A percentile compares a stretch with the other conserved stretches of the same genome.
Evolutionary conservation across 1,140 invertebrate species (phyloP).

Genomic region (Luehdorfia chinensis): DNA sequence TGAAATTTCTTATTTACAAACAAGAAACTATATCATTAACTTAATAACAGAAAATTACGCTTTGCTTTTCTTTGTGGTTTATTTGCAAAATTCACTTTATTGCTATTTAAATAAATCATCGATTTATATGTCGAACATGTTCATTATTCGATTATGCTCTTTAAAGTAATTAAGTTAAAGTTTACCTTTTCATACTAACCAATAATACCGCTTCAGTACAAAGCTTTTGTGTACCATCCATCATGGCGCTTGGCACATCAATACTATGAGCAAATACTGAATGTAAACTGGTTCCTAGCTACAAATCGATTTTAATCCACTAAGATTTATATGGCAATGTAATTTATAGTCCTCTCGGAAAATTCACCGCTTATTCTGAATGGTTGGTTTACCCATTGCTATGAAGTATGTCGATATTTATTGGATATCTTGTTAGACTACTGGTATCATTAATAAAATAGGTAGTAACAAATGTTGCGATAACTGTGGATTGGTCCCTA

Average conservation of each 20-base stretch:
- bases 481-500: too few relatives aligned
- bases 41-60: not conserved
- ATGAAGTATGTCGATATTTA: slow-evolving; percentile 7
- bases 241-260: slow-evolving; percentile 54
- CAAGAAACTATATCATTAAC: slow-evolving; percentile 1
- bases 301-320: slow-evolving; percentile 59
- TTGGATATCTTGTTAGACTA: slow-evolving; percentile 13
- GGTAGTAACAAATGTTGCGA: too few relatives aligned
- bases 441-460: slow-evolving; percentile 4
- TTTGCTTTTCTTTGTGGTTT: too few relatives aligned
- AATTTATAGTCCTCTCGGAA: slow-evolving; percentile 39
- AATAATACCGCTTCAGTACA: slow-evolving; percentile 23
- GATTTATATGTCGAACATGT: too few relatives aligned
- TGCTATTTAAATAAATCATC: too few relatives aligned
- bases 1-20: slow-evolving; percentile 10
- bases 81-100: too few relatives aligned
- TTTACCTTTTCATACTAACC: not conserved
- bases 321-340: slow-evolving; percentile 51
- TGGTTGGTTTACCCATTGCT: not conserved
- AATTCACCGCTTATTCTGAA: slow-evolving; percentile 6
- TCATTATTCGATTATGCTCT: too few relatives aligned
- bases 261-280: slow-evolving; percentile 58
- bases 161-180: not conserved
- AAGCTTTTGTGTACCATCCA: slow-evolving; percentile 45
- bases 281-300: slow-evolving; percentile 45